These are phyloP conservation scores for Porphyrio hochstetteri DNA, from an alignment of 2,113 vertebrate species.

Conservation along the genomic window DNA sequence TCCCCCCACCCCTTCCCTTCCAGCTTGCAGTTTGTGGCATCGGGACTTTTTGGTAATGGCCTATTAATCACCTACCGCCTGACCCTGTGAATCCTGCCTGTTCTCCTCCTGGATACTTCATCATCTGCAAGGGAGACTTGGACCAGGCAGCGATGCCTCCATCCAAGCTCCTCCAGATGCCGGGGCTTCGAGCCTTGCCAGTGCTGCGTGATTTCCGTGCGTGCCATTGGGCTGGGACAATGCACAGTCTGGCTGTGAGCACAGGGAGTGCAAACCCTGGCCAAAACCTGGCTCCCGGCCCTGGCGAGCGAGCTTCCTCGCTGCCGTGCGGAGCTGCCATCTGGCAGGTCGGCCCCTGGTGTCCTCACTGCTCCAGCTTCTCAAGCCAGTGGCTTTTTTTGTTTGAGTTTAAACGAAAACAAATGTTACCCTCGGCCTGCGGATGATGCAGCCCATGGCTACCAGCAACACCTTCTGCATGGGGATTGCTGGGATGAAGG, in stretches of 20 bases:
- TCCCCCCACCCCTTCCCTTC: neutral
- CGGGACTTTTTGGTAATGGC: neutral
- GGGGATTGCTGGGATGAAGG: neutral
- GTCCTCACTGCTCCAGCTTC: neutral
- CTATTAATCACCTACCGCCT: conserved; percentile 23
- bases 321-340: neutral
- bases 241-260: neutral
- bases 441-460: neutral
- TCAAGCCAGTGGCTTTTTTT: neutral
- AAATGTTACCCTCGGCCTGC: neutral
- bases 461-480: neutral
- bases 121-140: conserved; percentile 18
- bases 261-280: neutral
- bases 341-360: neutral
- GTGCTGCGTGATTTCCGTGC: neutral
- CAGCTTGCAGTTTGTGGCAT: neutral
- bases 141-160: neutral
- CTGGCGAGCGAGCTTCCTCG: accelerated
- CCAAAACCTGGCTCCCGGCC: neutral
- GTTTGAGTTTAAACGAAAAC: neutral
- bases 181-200: neutral
- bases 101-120: neutral
- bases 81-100: neutral
- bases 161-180: conserved; percentile 17
- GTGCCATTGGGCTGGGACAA: neutral